Base-by-base conservation (phyloP, 1,140 invertebrate genomes). In the Neodiprion virginianus region DNA sequence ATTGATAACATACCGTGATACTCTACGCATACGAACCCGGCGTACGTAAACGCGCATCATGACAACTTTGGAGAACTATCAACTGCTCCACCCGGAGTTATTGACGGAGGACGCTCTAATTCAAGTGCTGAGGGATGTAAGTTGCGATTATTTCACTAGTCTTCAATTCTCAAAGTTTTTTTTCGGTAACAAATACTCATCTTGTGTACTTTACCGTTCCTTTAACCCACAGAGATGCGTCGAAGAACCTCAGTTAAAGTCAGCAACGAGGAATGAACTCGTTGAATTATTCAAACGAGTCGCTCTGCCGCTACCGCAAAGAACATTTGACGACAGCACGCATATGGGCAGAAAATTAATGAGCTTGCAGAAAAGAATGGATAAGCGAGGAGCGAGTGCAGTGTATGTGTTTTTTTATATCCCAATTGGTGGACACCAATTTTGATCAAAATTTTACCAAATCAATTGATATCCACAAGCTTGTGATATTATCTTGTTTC, bases 281-380 rank as follows among this genome's bases (percentile, higher is more conserved):
- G 68, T 86, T 48, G 81, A 84, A 66, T 75, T 85, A 14, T 86
- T 80, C 73, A 82, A 78, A 48, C 77, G 80, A 67, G 68, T 85
- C 7, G 83, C 79, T 5, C 73, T 85, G 67, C 84, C 84, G 8
- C 72, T 85, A 48, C 81, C 84, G 7, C 83, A 83, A 72, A 78
- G 84, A 72, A 74, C 71, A 71, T 73, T 48, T 67, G 67, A 77
- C 67, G 75, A 76, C 12, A 48, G 49, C 0, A 72, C 74, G 67
- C 10, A 65, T 49, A 72, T 80, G 23, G 77, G 77, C 9, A 79
- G 78, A 66, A 78, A 72, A 72, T 67, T 82, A n/a, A 65, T 65
- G 10, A 65, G 75, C 65, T 72, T 77, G 1, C 74, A 78, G 69
- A 11, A 67, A 48, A 72, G n/a, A 8, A 73, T 69, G 49, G 68